Conservation (phyloP, 2,888 invertebrate genomes). For the Mythimna vitellina region DNA sequence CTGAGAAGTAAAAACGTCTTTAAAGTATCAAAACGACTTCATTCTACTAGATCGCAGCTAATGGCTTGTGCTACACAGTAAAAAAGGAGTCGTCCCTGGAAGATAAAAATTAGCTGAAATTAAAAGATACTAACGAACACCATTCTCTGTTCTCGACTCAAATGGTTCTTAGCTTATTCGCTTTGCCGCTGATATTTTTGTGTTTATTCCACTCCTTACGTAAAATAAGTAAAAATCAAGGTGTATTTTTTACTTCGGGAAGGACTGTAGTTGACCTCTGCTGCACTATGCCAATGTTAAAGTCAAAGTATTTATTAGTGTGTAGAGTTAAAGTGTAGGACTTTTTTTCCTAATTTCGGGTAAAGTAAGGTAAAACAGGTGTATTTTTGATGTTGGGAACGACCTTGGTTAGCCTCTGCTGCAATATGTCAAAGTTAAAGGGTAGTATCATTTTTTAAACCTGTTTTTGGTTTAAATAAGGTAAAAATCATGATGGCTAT, state of each 20-base stretch:
- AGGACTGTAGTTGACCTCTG: background rate
- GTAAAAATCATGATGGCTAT: too few relatives aligned
- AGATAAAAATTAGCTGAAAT: conserved; percentile 91
- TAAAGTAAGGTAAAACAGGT: too few relatives aligned
- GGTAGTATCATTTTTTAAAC: too few relatives aligned
- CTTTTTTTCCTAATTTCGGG: too few relatives aligned
- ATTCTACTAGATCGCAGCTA: conserved; percentile 73
- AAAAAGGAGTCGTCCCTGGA: conserved; percentile 84
- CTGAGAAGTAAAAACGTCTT: background rate
- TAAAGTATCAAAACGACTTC: conserved; percentile 76
- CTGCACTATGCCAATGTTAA: too few relatives aligned
- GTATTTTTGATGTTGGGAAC: too few relatives aligned
- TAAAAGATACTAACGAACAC: conserved; percentile 90
- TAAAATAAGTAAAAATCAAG: background rate
- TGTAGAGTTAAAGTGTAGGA: too few relatives aligned
- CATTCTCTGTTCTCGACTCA: conserved; percentile 76
- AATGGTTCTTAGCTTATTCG: conserved; percentile 65
- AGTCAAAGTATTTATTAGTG: too few relatives aligned
- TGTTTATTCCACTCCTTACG: conserved; percentile 19
- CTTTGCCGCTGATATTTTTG: conserved; percentile 47
- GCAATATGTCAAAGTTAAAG: too few relatives aligned
- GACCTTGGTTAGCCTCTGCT: too few relatives aligned
- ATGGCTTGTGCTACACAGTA: conserved; percentile 85
- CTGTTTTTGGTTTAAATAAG: too few relatives aligned
- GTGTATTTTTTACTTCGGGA: background rate